Evolutionary conservation across 1,140 invertebrate genomes (phyloP), one percentile per base, ranked within the genome.

Genomic region (Papilio polytes): DNA sequence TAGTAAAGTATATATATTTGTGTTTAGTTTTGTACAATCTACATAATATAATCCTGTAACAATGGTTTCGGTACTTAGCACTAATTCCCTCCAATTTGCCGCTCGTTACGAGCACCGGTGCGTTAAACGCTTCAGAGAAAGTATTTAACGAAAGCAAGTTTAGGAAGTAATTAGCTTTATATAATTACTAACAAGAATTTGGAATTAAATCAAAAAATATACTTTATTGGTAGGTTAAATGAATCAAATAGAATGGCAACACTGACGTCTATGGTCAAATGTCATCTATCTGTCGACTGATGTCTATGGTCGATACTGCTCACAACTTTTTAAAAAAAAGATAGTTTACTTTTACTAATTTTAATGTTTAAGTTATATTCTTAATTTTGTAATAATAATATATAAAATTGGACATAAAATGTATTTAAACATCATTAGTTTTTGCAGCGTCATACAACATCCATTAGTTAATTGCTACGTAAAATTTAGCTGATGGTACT

Each of bases 71-170:
- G 13, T 15, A 70, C 63, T 70, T 70, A 70, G 63, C 59, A 70
- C 63, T 70, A 70, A 70, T 70, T 70, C 63, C 63, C 26, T 70
- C 26, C 63, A 70, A 15, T 70, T 70, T 70, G 10, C 26, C 63
- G 63, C 63, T 70, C 63, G 63, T 70, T 70, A 70, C 4, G 26
- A 31, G 6, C 63, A 70, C 63, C 63, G 63, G 63, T 70, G 63
- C 63, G 63, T 70, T 31, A 13, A 70, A 36, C 63, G 63, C 12
- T 70, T 70, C 63, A 18, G 9, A 13, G 59, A 26, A 63, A 63
- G 20, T 63, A 63, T 26, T 63, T 63, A 63, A 63, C 22, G 22
- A 26, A 63, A 63, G 22, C 10, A 63, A 63, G 53, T 56, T 56
- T 20, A 20, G 22, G 9, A 63, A 8, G 59, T 63, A 63, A 63